A percentile compares a stretch with the other conserved stretches of the same genome.
Evolutionary conservation across 1,140 invertebrate genomes (phyloP).

Genomic region (Tenebrio molitor): DNA sequence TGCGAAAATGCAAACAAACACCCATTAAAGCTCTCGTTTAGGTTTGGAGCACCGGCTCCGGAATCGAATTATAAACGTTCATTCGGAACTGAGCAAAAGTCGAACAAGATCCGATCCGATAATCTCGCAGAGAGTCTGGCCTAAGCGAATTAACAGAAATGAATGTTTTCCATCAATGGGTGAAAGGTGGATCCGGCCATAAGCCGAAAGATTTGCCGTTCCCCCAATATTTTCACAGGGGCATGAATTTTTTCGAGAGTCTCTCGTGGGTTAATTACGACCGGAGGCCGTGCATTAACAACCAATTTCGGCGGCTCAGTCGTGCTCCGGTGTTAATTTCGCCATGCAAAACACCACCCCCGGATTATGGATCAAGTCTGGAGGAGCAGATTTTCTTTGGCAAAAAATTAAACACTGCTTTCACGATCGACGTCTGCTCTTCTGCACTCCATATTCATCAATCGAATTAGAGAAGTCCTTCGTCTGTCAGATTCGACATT

Average conservation of each 20-base stretch:
- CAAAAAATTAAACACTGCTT: no score
- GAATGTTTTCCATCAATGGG: background rate
- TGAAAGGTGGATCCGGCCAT: background rate
- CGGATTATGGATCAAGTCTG: background rate
- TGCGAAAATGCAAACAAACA: slow-evolving; percentile 22
- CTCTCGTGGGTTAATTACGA: background rate
- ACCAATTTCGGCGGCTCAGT: background rate
- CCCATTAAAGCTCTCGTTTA: slow-evolving; percentile 17
- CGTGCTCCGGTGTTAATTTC: background rate
- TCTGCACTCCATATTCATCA: no score
- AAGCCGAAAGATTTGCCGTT: background rate
- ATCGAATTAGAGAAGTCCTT: no score
- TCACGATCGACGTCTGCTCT: no score
- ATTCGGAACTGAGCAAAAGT: slow-evolving; percentile 9
- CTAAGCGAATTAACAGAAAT: slow-evolving; percentile 11
- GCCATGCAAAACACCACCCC: background rate
- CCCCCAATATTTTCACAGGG: background rate
- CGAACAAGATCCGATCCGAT: slow-evolving; percentile 9
- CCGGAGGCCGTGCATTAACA: background rate
- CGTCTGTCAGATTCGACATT: no score
- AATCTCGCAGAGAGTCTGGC: background rate
- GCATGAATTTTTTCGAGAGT: background rate
- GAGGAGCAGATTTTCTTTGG: no score
- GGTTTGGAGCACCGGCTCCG: slow-evolving; percentile 6
- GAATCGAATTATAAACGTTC: slow-evolving; percentile 26